phyloP scores from a whole-genome alignment of 2,113 vertebrate species.

The Scomber scombrus region DNA sequence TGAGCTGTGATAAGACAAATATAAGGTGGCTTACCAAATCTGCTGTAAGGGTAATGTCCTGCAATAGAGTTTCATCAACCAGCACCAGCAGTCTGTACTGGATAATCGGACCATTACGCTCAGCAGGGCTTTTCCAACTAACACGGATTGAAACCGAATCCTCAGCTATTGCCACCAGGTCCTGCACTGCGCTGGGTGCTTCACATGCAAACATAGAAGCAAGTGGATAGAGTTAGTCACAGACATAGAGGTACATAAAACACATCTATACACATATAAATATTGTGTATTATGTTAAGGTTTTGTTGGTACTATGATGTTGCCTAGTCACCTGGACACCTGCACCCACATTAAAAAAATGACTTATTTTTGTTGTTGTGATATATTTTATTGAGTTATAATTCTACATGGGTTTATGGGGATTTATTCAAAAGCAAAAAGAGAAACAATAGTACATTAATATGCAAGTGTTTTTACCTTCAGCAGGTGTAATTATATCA shows the following conservation, averaged over 20 bases:
- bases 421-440: too few species aligned
- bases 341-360: too few species aligned
- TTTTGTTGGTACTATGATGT: neutral
- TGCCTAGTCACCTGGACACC: too few species aligned
- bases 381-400: neutral
- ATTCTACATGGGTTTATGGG: neutral
- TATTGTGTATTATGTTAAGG: neutral
- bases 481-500: constrained; percentile 88
- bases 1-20: neutral
- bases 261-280: neutral
- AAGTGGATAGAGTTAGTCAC: constrained; percentile 12
- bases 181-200: constrained; percentile 91
- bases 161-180: constrained; percentile 87
- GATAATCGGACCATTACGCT: constrained; percentile 93
- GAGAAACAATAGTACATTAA: too few species aligned
- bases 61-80: constrained; percentile 78
- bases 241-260: neutral
- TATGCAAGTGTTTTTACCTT: constrained; percentile 83
- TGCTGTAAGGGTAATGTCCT: constrained; percentile 89
- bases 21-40: constrained; percentile 64
- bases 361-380: neutral
- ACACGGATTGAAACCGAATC: constrained; percentile 91
- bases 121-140: constrained; percentile 90
- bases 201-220: constrained; percentile 41
- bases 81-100: constrained; percentile 91